Conservation (phyloP, 2,113 vertebrate genomes). For the Pica pica region DNA sequence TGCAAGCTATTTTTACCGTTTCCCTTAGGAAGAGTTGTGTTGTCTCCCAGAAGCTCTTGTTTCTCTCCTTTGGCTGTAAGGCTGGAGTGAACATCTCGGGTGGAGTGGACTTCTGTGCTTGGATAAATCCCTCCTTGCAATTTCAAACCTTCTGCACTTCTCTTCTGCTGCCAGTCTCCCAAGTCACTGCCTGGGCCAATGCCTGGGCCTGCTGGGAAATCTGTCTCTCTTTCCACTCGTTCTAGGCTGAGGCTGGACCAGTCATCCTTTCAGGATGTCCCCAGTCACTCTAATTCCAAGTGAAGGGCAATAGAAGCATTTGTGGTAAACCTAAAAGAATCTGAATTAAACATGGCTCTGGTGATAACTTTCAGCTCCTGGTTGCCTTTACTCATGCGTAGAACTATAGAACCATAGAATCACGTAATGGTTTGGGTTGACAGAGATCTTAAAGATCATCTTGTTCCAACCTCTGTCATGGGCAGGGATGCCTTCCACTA, state of each 20-base stretch:
- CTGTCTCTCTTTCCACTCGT: background rate
- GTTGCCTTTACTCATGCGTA: rapidly evolving
- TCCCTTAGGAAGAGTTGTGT: background rate
- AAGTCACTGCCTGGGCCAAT: background rate
- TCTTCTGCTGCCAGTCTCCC: background rate
- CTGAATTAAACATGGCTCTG: background rate
- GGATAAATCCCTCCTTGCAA: background rate
- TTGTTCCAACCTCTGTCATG: background rate
- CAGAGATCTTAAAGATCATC: background rate
- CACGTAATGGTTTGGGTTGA: background rate
- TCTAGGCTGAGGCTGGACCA: background rate
- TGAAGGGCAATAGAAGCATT: background rate
- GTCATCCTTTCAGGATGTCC: background rate
- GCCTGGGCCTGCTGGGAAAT: background rate
- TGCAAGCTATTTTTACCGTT: background rate
- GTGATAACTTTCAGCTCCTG: background rate
- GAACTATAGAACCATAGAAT: background rate
- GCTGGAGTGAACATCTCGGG: background rate
- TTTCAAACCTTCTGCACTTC: background rate
- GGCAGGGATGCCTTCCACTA: background rate
- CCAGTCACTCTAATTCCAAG: background rate
- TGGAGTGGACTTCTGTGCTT: background rate
- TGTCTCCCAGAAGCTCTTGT: background rate
- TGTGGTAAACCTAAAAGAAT: background rate
- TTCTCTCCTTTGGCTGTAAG: background rate